Base-by-base conservation (phyloP, 1,140 invertebrate genomes). In the Neotoxoptera formosana region DNA sequence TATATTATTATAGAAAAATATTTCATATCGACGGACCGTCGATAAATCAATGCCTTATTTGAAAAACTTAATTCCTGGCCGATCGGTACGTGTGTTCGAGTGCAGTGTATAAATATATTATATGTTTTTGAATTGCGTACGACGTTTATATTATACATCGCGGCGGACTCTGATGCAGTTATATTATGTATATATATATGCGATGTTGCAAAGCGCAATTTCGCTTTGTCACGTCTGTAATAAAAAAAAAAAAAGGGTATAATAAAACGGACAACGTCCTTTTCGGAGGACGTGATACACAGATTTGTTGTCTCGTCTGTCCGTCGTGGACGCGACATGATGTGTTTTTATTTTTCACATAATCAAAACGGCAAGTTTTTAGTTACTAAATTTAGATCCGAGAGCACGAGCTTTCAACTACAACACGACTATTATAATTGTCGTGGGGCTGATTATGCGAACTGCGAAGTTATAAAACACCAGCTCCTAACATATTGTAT, bases 141-240 rank as follows among this genome's bases (percentile, higher is more conserved):
- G 84, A 45, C 84, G 41, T 86, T 86, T 47, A 45, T 86, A 45
- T 86, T 41, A 30, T 86, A 47, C 36, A 76, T 76, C 30, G 47
- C 9, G 9, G 41, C n/a, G n/a, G 8, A 83, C 34, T 83, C 41
- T 30, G 21, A n/a, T 76, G 60, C 60, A 76, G 60, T 76, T 76
- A 76, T 76, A 76, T 76, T 53, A 76, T 86, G 51, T 53, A 53
- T 48, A 48, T 47, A 30, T 47, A 48, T 47, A 30, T 47, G 41
- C 41, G 23, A 86, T 86, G 47, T 45, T 86, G 41, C 36, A 47
- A 45, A 86, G 41, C 36, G 84, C 41, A 86, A 86, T 86, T 86
- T 86, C 8, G 41, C 41, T 30, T 86, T 86, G 84, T 86, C 84
- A 86, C 84, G 84, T 86, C 41, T 14, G 84, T 86, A 47, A 84